Conservation (phyloP, 2,888 invertebrate species). For the Papilio demoleus region DNA sequence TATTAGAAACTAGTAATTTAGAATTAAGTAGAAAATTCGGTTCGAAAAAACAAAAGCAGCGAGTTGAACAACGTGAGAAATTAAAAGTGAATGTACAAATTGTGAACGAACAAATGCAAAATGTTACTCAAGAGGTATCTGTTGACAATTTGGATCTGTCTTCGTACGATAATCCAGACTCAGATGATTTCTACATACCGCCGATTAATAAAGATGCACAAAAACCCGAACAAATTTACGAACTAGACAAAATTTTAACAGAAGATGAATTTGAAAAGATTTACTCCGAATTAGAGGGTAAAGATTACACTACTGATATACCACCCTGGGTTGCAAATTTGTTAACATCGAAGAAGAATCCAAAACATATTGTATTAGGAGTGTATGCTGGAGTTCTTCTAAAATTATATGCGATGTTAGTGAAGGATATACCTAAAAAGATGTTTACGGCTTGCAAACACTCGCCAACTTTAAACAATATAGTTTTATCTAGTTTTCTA, state of each 20-base stretch:
- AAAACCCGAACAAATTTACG: slow-evolving; percentile 74
- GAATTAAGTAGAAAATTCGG: slow-evolving; percentile 86
- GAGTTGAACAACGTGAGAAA: slow-evolving; percentile 84
- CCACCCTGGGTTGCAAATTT: slow-evolving; percentile 56
- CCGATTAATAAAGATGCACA: slow-evolving; percentile 77
- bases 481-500: slow-evolving; percentile 62
- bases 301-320: slow-evolving; percentile 56
- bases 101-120: slow-evolving; percentile 83
- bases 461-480: slow-evolving; percentile 65
- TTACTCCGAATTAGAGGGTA: slow-evolving; percentile 57
- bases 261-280: slow-evolving; percentile 67
- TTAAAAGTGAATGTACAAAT: slow-evolving; percentile 83
- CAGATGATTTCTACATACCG: slow-evolving; percentile 76
- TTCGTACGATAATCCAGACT: slow-evolving; percentile 61
- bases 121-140: slow-evolving; percentile 71
- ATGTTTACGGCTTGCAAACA: slow-evolving; percentile 55
- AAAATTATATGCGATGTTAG: slow-evolving; percentile 52
- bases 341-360: slow-evolving; percentile 43
- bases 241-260: slow-evolving; percentile 70
- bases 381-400: slow-evolving; percentile 64
- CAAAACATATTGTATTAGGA: slow-evolving; percentile 56
- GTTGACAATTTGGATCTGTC: slow-evolving; percentile 64
- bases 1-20: slow-evolving; percentile 59
- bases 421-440: slow-evolving; percentile 61
- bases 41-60: slow-evolving; percentile 84